Evolutionary conservation across 1,140 invertebrate species (phyloP), one percentile per base, ranked within the genome.

Genomic region (Plectrocnemia conspersa): DNA sequence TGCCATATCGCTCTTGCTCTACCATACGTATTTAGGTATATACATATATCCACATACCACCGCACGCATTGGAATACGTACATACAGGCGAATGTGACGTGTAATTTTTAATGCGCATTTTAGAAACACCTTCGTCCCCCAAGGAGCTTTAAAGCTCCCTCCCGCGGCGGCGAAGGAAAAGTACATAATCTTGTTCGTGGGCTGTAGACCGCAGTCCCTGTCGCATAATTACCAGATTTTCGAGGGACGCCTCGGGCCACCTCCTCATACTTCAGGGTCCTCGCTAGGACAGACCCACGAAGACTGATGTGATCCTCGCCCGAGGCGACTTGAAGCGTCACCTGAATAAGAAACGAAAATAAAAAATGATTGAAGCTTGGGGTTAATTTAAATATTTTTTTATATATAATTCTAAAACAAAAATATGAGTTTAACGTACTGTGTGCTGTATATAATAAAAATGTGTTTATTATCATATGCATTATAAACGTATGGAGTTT

Each of bases 161-260:
- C 50, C 38, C 50, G 24, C 38, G 35, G 35, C 46, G 10, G 24
- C 38, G 32, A 42, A 38, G 33, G 9, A 32, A 50, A 52, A 58
- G 56, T 58, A 54, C 52, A 54, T 58, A 58, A 54, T 54, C 56
- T 58, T 54, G 56, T 58, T 57, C 48, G 35, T 22, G 54, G 27
- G 48, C 41, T 19, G 42, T 48, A 42, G 24, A 33, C 52, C 40
- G 46, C 52, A 46, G 48, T 52, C 55, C 47, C 55, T 52, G 56
- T 58, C 56, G 50, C 56, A 54, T 54, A 58, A 58, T 58, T 58
- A 56, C 24, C 32, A 41, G 18, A 38, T 45, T 18, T 18, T 38
- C 21, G 36, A 46, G 42, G 41, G 40, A 18, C 16, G 25, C 32
- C 32, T 35, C 18, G 45, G 32, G 25, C 41, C 27, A 7, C 24